Conservation (phyloP, 2,888 invertebrate species). For the Masnerella sp. region DNA sequence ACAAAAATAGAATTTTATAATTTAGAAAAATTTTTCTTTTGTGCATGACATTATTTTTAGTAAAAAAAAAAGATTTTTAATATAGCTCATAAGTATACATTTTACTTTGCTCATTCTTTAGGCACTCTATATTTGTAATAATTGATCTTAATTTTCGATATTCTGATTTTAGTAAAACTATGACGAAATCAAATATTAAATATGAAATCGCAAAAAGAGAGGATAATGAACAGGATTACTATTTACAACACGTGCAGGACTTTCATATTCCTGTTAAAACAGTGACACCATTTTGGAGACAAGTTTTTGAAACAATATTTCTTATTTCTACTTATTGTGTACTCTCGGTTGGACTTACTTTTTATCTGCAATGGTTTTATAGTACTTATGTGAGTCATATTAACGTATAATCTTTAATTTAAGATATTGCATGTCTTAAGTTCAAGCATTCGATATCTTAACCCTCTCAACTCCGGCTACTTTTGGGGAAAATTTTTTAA, state of each 20-base stretch:
- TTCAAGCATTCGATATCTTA: too few species aligned
- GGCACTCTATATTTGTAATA: conserved; percentile 4
- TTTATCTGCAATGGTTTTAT: conserved; percentile 96
- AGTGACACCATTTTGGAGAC: conserved; percentile 66
- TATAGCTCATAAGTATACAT: too few species aligned
- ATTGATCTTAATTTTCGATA: too few species aligned
- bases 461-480: too few species aligned
- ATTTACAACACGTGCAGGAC: conserved; percentile 70
- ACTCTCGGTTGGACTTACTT: conserved; percentile 96
- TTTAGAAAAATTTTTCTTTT: too few species aligned
- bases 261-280: conserved; percentile 67
- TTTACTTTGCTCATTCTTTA: not conserved
- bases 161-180: conserved; percentile 60
- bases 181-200: conserved; percentile 74
- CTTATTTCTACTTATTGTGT: conserved; percentile 91
- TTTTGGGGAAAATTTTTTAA: too few species aligned
- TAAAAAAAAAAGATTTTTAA: too few species aligned
- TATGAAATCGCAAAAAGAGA: conserved; percentile 75
- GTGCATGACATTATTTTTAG: too few species aligned
- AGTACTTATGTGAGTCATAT: conserved; percentile 81
- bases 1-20: too few species aligned
- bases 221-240: conserved; percentile 70
- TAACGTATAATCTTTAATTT: not conserved
- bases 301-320: conserved; percentile 72
- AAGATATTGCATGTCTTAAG: conserved; percentile 20